Evolutionary conservation across 2,888 invertebrate genomes (phyloP).

Genomic region (Campoplex nolae): DNA sequence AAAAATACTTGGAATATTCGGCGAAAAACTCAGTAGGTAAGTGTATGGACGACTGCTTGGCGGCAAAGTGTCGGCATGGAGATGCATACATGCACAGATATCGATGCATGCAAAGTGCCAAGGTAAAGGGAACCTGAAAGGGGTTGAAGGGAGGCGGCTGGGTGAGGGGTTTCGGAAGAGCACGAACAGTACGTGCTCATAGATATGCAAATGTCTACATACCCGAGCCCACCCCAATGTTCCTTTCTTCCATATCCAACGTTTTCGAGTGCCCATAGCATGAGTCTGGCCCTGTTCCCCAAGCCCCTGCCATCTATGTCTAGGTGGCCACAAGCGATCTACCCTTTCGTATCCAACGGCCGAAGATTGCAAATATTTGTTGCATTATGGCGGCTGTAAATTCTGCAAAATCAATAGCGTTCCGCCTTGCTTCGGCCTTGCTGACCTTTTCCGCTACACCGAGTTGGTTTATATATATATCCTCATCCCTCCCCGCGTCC

Average conservation of each 20-base stretch:
- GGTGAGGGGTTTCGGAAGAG: slow-evolving; percentile 23
- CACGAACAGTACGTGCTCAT: slow-evolving; percentile 67
- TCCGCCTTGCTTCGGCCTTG: slow-evolving; percentile 44
- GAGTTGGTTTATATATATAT: slow-evolving; percentile 42
- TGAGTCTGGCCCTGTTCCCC: slow-evolving; percentile 31
- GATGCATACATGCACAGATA: slow-evolving; percentile 26
- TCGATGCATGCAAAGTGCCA: slow-evolving; percentile 51
- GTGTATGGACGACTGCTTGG: neutral
- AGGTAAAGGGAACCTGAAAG: slow-evolving; percentile 4
- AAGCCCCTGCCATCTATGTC: neutral
- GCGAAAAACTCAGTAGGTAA: neutral
- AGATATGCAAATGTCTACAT: slow-evolving; percentile 72
- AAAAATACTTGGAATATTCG: neutral
- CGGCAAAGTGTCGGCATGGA: slow-evolving; percentile 4
- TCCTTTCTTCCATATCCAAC: slow-evolving; percentile 32
- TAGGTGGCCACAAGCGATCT: slow-evolving; percentile 13
- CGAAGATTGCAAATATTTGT: slow-evolving; percentile 77
- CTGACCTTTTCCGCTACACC: slow-evolving; percentile 54
- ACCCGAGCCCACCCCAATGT: slow-evolving; percentile 37
- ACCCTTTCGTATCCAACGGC: slow-evolving; percentile 36
- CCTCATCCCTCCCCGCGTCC: neutral
- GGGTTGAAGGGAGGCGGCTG: neutral
- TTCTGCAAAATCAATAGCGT: slow-evolving; percentile 75
- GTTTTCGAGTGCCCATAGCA: slow-evolving; percentile 40
- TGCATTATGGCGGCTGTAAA: slow-evolving; percentile 74